These are phyloP conservation scores for Chinchilla lanigera DNA, from an alignment of 2,113 vertebrate species.

Conservation along the genomic window DNA sequence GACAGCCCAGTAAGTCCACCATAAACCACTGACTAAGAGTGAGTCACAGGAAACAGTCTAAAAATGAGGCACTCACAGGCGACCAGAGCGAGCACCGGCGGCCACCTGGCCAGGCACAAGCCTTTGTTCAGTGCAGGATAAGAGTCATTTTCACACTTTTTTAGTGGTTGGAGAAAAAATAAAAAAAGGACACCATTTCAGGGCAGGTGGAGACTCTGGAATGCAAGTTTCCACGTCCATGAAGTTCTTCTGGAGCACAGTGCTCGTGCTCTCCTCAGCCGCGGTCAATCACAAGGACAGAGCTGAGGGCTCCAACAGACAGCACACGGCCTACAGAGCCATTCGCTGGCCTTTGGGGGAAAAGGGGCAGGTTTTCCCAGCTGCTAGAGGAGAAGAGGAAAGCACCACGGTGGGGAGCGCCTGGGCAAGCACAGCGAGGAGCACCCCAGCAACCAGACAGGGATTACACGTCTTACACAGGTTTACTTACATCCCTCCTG, in stretches of 20 bases:
- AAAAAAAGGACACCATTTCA: constrained; percentile 32
- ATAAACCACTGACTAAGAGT: neutral
- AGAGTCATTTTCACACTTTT: constrained; percentile 5
- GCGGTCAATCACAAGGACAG: neutral
- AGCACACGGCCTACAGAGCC: neutral
- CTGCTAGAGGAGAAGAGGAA: neutral
- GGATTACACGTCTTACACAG: neutral
- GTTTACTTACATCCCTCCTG: constrained; percentile 16
- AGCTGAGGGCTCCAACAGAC: neutral
- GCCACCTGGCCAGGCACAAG: neutral
- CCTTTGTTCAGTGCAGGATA: neutral
- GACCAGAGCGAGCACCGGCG: neutral
- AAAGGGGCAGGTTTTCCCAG: neutral
- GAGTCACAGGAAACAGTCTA: constrained; percentile 11
- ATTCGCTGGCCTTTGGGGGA: neutral
- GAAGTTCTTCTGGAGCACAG: neutral
- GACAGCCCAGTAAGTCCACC: neutral
- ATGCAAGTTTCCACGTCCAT: constrained; percentile 8
- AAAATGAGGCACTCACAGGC: neutral
- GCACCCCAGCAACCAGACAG: neutral
- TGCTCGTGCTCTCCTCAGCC: neutral
- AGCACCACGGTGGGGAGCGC: neutral
- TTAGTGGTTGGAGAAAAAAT: neutral
- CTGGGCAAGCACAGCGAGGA: neutral
- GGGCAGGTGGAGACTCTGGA: neutral